A percentile compares a stretch with the other conserved stretches of the same genome.
Evolutionary conservation across 1,140 invertebrate genomes (phyloP).

Genomic region (Venustaconcha ellipsiformis): DNA sequence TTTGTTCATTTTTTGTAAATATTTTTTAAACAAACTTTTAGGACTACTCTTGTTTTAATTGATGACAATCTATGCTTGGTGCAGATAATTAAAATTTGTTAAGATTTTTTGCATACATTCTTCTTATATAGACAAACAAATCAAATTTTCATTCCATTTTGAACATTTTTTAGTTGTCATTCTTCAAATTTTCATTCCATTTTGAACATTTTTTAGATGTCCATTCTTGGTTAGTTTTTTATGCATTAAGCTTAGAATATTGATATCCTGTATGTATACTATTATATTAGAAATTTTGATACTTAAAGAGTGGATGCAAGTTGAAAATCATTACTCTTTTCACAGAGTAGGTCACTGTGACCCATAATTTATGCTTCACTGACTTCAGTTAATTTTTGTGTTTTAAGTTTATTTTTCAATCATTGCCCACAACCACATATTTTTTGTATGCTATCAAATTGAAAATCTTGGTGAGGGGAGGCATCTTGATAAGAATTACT

Average conservation of each 20-base stretch:
- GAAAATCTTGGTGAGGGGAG: too few species aligned
- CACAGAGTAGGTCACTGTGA: not conserved
- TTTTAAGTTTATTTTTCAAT: too few species aligned
- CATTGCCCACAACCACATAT: not conserved
- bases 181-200: not conserved
- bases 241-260: not conserved
- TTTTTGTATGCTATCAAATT: not conserved
- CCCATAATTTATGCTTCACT: too few species aligned
- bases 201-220: too few species aligned
- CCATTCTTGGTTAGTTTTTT: too few species aligned
- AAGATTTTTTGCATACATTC: not conserved
- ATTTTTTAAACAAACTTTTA: not conserved
- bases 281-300: too few species aligned
- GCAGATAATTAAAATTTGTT: slow-evolving; percentile 1
- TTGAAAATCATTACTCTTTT: not conserved
- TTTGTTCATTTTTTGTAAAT: too few species aligned
- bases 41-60: not conserved
- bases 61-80: not conserved
- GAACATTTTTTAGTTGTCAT: too few species aligned
- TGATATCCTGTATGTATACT: too few species aligned
- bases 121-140: not conserved
- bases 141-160: not conserved
- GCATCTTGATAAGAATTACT: not conserved
- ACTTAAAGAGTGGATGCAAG: too few species aligned
- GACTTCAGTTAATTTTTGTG: too few species aligned